Evolutionary conservation across 2,797 vertebrate genomes (phyloP).

Genomic region (Coregonus suidteri): DNA sequence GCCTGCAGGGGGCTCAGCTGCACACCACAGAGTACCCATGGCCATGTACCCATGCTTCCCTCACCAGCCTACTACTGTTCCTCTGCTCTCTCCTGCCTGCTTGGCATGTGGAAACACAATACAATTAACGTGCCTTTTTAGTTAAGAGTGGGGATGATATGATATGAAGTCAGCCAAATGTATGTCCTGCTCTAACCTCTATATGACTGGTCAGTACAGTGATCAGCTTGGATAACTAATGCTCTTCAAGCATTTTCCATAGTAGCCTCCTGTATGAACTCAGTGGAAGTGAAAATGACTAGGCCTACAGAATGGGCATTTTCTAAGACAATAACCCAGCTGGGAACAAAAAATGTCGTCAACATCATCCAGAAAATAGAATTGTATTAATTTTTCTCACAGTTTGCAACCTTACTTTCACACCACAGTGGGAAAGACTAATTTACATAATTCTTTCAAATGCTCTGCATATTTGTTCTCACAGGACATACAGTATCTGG

Average conservation of each 20-base stretch:
- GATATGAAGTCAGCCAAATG: no score
- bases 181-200: no score
- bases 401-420: not conserved
- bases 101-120: not conserved
- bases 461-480: not conserved
- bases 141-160: not conserved
- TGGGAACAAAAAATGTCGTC: not conserved
- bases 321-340: not conserved
- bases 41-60: not conserved
- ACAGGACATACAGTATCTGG: not conserved
- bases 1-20: not conserved
- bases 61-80: no score
- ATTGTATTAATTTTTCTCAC: not conserved
- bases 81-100: not conserved
- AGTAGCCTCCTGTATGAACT: no score
- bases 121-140: not conserved
- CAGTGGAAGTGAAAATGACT: no score
- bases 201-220: not conserved
- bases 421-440: not conserved
- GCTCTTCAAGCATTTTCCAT: not conserved
- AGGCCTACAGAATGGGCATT: not conserved
- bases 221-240: not conserved
- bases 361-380: not conserved
- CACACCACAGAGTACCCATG: no score
- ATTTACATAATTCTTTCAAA: not conserved